Evolutionary conservation across 2,888 invertebrate genomes (phyloP), one percentile per base, ranked within the genome.

Genomic region (Drosophila stalkeri): DNA sequence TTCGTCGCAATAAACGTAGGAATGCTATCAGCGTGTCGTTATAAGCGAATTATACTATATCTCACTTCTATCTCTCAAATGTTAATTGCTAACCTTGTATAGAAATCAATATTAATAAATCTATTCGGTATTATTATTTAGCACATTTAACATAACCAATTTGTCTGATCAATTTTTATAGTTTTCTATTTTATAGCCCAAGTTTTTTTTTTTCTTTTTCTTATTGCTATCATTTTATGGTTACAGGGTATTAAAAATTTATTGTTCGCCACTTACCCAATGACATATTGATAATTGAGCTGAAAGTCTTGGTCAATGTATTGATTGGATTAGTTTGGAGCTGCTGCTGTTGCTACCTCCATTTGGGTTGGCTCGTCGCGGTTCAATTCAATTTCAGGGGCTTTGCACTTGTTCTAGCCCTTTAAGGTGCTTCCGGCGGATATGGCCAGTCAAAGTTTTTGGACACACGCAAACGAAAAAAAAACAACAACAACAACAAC

Each of bases 391-490:
- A 74, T 69, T 69, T 70, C 73, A 46, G 73, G 75, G 76, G 82
- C 86, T 89, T 75, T 88, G 83, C 87, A 91, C 88, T 90, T 91
- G 89, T 91, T 89, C 78, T 82, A 70, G 64, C 82, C 80, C 59
- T 72, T 77, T 86, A 81, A 86, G 86, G 91, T 55, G 84, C 82
- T 91, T 90, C 90, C 90, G 90, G 86, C 91, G 91, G 90, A 90
- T 85, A 86, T 74, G 70, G 72, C 14, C 57, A 75, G 80, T 73
- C 89, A 80, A 86, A 77, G 64, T 89, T 83, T 51, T 84, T 77
- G 75, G 77, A 70, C 81, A 78, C 70, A 75, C 77, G 72, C 66
- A 39, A 14, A 39, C 7, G 16, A 16, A 39, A 14, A 37, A 23
- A 3, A 7, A 46, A 72, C n/a, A n/a, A n/a, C n/a, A n/a, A n/a